Base-by-base conservation (phyloP, 1,140 invertebrate genomes). In the Drosophila pseudoananassae region DNA sequence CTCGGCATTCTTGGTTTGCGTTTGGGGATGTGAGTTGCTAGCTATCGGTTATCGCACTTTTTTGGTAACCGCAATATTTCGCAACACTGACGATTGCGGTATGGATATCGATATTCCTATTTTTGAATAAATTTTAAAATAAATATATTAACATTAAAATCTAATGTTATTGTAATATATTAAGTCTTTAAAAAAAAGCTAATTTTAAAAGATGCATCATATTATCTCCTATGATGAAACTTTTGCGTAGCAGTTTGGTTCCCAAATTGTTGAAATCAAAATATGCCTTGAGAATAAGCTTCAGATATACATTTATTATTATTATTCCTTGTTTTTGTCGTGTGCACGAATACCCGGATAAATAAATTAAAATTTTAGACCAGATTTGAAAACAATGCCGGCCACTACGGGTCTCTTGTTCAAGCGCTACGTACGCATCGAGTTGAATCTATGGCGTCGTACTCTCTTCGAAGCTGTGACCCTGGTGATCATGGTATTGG, bases 391-490 rank as follows among this genome's bases (percentile, higher is more conserved):
- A 1, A 78, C 59, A 61, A 88, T 88, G 83, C 63, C 84, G 40
- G 76, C 83, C 46, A 71, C 58, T 27, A 83, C 63, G 45, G 17
- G 50, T 0, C 59, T 89, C 40, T 63, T 89, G 8, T 79, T 88
- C 4, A 66, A 47, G 14, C 79, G 85, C n/a, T 83, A 88, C 36
- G 1, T 76, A 1, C n/a, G 27, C 4, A 83, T 88, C 10, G 84
- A 88, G 55, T 3, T 73, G 10, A 70, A 59, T 17, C 33, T 77
- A 27, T 88, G 84, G 84, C 70, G 63, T 4, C 53, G 54, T 17
- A 74, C 72, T 0, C 14, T 79, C 12, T 64, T 88, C 43, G 83
- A 88, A 57, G 57, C 55, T 27, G 23, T 84, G 29, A 14, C 54
- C 6, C 25, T 89, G 31, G 10, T 88, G 7, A 45, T 83, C 31